Base-by-base conservation (phyloP, 2,888 invertebrate genomes). In the Hypomecis atomaria region DNA sequence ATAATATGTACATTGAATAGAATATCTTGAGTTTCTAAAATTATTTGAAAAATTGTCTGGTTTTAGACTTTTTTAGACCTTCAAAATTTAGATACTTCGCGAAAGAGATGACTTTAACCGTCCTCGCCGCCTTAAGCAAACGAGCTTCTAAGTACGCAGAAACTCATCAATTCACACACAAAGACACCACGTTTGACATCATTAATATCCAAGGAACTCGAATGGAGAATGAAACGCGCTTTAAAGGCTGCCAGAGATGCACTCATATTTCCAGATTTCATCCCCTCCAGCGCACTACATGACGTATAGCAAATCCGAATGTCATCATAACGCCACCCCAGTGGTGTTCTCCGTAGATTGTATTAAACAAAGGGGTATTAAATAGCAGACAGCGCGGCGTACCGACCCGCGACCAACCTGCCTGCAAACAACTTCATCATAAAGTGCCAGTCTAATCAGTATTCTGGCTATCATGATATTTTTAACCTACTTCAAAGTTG, bases 351-450 rank as follows among this genome's bases (percentile, higher is more conserved):
- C 78, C 71, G 86, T 86, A 85, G 86, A 88, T 86, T 85, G 81
- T 84, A 85, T 84, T 86, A 85, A 85, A 85, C 84, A 87, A 87
- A 86, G 82, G 84, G 78, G 85, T 79, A 87, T 87, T 86, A 87
- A 85, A 84, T 81, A 83, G 83, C 79, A 85, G 83, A 85, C 82
- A 85, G 82, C 75, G 82, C 76, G 81, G 82, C 72, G 83, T 78
- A 81, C 81, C 82, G 81, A 86, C 78, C 81, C 82, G 79, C 79
- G 81, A 85, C 83, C 79, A 76, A 77, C 78, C 75, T 74, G 78
- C 78, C 75, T 75, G 78, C 76, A 78, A 78, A 77, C 79, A 83
- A 82, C 82, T 84, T 85, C 83, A 81, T 80, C 37, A 50, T 47
- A 49, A 78, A 73, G 72, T 78, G 74, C 76, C 75, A 69, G 71